Evolutionary conservation across 1,140 invertebrate genomes (phyloP), one percentile per base, ranked within the genome.

Genomic region (Drosophila repleta): DNA sequence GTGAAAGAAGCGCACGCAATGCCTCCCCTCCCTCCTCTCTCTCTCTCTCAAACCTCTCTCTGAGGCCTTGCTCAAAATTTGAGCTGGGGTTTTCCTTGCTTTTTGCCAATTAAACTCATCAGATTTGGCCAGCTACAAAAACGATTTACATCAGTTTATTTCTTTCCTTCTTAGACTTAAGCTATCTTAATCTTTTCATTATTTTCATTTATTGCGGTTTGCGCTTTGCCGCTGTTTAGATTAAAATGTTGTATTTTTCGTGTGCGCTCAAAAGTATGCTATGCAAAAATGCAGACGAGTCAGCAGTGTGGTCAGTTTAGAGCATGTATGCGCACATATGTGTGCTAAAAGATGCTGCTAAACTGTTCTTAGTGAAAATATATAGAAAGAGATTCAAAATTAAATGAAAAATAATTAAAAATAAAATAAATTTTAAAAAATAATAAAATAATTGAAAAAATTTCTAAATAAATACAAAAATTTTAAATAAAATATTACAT

Each of bases 21-120:
- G 39, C 45, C n/a, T n/a, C n/a, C n/a, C n/a, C n/a, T n/a, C n/a
- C n/a, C n/a, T 66, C 41, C 4, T 7, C 21, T 13, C 17, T 3
- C n/a, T 4, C 4, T 10, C n/a, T 13, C 35, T n/a, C 2, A 7
- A 1, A 4, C 39, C 24, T 41, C 10, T 3, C 29, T 17, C 46
- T 45, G 20, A 43, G 45, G 20, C 46, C 7, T 7, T 10, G 29
- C 29, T 32, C 32, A 13, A 35, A 13, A 56, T 56, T 82, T 77
- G 48, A 75, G 43, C 20, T 56, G 65, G 61, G 64, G 39, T 57
- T 52, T 39, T 24, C 15, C n/a, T n/a, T n/a, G n/a, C n/a, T 17
- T 49, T 52, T 53, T 39, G 37, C 64, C 83, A 87, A 87, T 82
- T 87, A 82, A 87, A 85, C 76, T 74, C 65, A 62, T 48, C 64